Evolutionary conservation across 35 echinoderm and acorn worm species (phyloP).

Genomic region (Chiridota heheva): DNA sequence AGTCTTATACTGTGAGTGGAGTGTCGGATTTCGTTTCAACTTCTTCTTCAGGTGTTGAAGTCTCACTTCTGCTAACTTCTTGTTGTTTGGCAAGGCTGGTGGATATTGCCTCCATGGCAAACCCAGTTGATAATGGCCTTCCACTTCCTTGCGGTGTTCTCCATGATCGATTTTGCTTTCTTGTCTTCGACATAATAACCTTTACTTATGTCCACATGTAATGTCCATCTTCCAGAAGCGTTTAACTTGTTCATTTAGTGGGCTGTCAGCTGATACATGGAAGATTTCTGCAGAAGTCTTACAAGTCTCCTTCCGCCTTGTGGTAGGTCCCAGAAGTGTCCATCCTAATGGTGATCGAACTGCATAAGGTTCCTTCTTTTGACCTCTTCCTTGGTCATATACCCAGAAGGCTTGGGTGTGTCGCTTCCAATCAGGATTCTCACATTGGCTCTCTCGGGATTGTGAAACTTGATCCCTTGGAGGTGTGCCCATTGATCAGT

Average conservation of each 20-base stretch:
- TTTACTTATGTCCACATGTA: constrained; percentile 1
- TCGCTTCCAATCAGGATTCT: constrained; percentile 43
- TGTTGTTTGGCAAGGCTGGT: constrained; percentile 58
- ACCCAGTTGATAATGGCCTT: constrained; percentile 66
- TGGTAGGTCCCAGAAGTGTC: background rate
- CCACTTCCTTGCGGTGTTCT: constrained; percentile 14
- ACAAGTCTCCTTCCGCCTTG: background rate
- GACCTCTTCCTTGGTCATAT: constrained; percentile 31
- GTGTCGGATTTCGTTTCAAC: constrained; percentile 30
- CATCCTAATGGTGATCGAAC: constrained; percentile 1
- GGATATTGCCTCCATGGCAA: constrained; percentile 35
- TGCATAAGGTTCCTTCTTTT: constrained; percentile 12
- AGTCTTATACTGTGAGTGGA: constrained; percentile 44
- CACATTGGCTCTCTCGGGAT: constrained; percentile 18
- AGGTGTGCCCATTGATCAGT: constrained; percentile 38
- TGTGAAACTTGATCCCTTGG: constrained; percentile 26
- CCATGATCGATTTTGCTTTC: constrained; percentile 40
- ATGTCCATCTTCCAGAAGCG: constrained; percentile 51
- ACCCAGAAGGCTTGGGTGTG: constrained; percentile 61
- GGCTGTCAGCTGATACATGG: too few species aligned
- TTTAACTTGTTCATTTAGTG: background rate
- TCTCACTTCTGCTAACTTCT: constrained; percentile 1
- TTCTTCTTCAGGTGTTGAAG: constrained; percentile 40
- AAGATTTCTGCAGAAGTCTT: too few species aligned
- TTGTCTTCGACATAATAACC: constrained; percentile 59